Base-by-base conservation (phyloP, 1,140 invertebrate species). In the Heliconius melpomene region DNA sequence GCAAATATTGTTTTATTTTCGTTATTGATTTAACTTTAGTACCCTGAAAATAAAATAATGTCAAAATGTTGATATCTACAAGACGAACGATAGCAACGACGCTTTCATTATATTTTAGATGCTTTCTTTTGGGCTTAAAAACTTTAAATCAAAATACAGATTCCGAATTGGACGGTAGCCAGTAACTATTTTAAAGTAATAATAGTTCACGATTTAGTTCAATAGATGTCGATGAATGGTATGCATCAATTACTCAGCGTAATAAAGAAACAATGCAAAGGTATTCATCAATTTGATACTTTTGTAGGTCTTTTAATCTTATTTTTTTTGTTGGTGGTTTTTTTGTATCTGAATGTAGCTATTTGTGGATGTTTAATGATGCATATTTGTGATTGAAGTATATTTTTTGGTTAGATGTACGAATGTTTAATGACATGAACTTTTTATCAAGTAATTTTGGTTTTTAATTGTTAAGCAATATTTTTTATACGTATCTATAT, bases 1-100 rank as follows among this genome's bases (percentile, higher is more conserved):
- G 78, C 87, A 77, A 82, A 74, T 75, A 86, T 93, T 93, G 93
- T 94, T 94, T 94, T 93, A 93, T 94, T 94, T 92, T 79, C 84
- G 76, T 82, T 40, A 83, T 54, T 80, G 79, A 83, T 66, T 78
- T 82, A 75, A 72, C 38, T 83, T 85, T 80, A 72, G 52, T 79
- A 85, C 82, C 85, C 83, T 82, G 20, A 75, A 76, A 70, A 18
- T 18, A 26, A 73, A 66, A 46, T 79, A 72, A 66, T 81, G 57
- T 82, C 82, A 66, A 78, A 81, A 82, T 83, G 79, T 88, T 87
- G 86, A 87, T 81, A 78, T 79, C 89, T 94, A 94, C 88, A 87
- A 94, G 93, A 94, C 93, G 90, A 91, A 86, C 90, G 90, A 89
- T 90, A 85, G 83, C 76, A 79, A 83, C 81, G 79, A 86, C 84